Conservation (phyloP, 2,888 invertebrate genomes). For the Rhopalosiphum nymphaeae region DNA sequence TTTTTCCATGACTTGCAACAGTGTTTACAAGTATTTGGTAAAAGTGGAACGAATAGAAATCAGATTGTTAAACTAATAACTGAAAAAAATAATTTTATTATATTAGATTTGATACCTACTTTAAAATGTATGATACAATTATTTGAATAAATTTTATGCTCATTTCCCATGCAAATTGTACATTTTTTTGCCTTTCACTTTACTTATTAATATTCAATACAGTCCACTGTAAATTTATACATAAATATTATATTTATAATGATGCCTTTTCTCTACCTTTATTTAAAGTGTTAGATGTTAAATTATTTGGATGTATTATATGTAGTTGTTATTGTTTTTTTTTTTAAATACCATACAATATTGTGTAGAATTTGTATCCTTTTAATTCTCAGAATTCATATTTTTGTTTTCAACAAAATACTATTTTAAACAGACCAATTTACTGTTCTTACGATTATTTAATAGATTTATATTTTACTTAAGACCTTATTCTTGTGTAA, state of each 20-base stretch:
- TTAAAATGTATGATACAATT: background rate
- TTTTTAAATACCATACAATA: background rate
- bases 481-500: too few relatives aligned
- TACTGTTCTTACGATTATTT: too few relatives aligned
- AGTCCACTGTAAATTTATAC: background rate
- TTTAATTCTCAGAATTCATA: too few relatives aligned
- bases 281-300: background rate
- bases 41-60: slow-evolving; percentile 54
- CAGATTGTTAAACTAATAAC: slow-evolving; percentile 18
- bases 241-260: background rate
- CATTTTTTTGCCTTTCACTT: slow-evolving; percentile 3
- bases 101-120: background rate
- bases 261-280: background rate
- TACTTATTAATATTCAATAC: background rate
- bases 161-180: background rate
- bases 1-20: background rate
- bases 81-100: background rate
- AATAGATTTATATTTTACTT: too few relatives aligned
- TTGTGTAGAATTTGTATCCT: too few relatives aligned
- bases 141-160: slow-evolving; percentile 26
- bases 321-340: background rate
- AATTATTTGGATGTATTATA: background rate
- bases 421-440: too few relatives aligned
- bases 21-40: slow-evolving; percentile 3
- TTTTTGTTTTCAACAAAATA: too few relatives aligned